phyloP scores from a whole-genome alignment of 2,113 vertebrate genomes.

The Plecturocebus donacophilus region DNA sequence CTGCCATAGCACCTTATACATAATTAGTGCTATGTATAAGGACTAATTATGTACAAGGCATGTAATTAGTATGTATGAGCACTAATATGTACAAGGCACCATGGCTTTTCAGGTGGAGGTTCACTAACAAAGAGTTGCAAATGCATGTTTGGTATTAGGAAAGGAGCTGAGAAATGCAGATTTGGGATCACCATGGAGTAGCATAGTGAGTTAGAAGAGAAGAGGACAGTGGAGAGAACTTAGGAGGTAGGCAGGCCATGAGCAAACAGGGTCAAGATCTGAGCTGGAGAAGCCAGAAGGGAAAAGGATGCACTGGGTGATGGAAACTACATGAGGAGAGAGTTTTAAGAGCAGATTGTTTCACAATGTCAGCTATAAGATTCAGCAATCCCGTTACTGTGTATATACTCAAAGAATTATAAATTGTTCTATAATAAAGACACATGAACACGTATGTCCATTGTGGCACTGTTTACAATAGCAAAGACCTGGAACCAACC shows the following conservation, averaged over 20 bases:
- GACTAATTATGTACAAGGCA: background rate
- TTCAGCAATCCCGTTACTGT: no score
- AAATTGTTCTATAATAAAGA: no score
- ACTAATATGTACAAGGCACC: background rate
- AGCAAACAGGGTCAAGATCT: background rate
- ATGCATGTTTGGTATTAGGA: background rate
- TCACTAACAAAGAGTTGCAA: background rate
- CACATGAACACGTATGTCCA: no score
- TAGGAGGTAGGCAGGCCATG: background rate
- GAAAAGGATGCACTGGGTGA: background rate
- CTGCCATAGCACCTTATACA: background rate
- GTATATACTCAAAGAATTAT: no score
- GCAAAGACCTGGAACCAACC: no score
- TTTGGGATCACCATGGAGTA: background rate
- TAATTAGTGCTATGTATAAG: background rate
- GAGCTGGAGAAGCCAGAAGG: background rate
- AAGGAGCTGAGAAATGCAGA: background rate
- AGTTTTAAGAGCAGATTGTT: background rate
- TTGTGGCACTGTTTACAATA: no score
- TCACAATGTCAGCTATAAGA: fast-evolving
- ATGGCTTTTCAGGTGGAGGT: background rate
- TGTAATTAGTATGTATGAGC: no score
- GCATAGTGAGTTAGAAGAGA: background rate
- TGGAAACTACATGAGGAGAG: background rate
- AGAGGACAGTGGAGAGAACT: background rate